These are phyloP conservation scores for Sinhomidia bicolor DNA, from an alignment of 2,888 invertebrate genomes.

Conservation along the genomic window DNA sequence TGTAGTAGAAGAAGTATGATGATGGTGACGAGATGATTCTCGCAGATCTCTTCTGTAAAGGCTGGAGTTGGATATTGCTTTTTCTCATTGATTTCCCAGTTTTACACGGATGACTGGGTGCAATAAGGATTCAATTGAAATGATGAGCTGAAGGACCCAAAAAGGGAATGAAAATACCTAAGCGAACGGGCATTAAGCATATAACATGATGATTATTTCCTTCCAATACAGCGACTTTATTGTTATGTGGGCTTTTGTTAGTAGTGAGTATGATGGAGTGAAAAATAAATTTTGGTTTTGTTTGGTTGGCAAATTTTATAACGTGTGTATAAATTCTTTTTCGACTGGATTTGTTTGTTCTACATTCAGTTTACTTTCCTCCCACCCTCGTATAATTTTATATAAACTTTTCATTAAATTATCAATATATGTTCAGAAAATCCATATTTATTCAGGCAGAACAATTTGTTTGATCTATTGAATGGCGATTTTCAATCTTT, in stretches of 20 bases:
- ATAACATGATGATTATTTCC: conserved; percentile 15
- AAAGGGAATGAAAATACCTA: not conserved
- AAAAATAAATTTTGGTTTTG: not conserved
- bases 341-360: not conserved
- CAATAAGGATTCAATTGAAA: not conserved
- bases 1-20: not conserved
- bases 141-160: not conserved
- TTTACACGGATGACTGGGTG: not conserved
- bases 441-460: not conserved
- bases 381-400: no score
- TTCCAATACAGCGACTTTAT: not conserved
- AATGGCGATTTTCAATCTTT: conserved; percentile 72
- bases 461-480: conserved; percentile 64
- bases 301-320: not conserved
- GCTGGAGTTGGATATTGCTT: not conserved
- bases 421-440: no score
- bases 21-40: not conserved
- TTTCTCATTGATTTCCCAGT: conserved; percentile 4
- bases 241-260: not conserved
- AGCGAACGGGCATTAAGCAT: not conserved
- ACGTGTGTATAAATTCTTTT: not conserved
- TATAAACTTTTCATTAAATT: no score
- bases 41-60: conserved; percentile 5
- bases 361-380: no score
- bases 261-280: not conserved